Conservation (phyloP, 2,113 vertebrate genomes). For the Parus major region DNA sequence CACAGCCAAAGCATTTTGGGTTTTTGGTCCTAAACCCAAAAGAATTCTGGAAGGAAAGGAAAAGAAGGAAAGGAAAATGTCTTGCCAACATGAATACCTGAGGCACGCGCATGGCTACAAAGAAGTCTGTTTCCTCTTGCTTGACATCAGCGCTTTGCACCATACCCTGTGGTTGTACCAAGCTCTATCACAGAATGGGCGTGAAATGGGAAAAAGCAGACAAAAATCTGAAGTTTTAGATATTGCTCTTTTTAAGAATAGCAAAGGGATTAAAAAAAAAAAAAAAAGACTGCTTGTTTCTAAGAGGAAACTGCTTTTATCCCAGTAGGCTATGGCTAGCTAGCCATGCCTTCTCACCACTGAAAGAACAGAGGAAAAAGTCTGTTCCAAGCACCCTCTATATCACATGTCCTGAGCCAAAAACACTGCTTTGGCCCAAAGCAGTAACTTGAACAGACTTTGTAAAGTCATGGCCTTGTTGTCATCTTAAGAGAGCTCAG, state of each 20-base stretch:
- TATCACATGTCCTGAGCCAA: not conserved
- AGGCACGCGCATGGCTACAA: not conserved
- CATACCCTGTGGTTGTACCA: not conserved
- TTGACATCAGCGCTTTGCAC: not conserved
- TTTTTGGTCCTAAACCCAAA: not conserved
- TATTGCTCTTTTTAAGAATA: not conserved
- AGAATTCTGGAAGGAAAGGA: not conserved
- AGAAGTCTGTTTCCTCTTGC: not conserved
- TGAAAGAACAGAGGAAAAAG: not conserved
- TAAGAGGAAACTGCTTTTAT: not conserved
- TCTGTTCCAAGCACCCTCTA: not conserved
- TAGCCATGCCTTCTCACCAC: accelerated
- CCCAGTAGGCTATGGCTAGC: not conserved
- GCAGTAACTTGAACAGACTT: not conserved
- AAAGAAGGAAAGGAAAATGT: not conserved
- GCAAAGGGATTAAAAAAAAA: not conserved
- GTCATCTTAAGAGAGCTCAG: not conserved
- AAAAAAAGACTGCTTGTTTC: not conserved
- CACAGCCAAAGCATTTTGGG: not conserved
- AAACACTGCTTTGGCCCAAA: not conserved
- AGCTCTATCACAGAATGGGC: accelerated
- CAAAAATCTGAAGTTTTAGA: not conserved
- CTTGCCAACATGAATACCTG: not conserved
- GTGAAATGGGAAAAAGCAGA: not conserved
- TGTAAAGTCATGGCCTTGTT: not conserved